Evolutionary conservation across 2,888 invertebrate species (phyloP).

Genomic region (Phengaris alcon): DNA sequence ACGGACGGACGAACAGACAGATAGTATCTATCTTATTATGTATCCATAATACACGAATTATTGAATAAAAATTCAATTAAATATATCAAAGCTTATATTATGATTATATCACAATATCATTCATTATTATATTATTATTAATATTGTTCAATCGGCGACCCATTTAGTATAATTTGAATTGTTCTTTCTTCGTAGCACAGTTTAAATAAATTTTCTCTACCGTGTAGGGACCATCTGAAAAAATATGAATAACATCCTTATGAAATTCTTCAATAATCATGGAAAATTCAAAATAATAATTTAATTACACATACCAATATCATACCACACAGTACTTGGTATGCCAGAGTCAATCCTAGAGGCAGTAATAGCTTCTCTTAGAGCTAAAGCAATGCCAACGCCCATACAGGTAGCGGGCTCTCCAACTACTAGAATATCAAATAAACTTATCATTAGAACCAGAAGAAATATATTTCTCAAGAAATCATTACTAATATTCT

Average conservation of each 20-base stretch:
- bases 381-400: slow-evolving; percentile 76
- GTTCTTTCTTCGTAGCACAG: slow-evolving; percentile 39
- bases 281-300: background rate
- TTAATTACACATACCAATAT: slow-evolving; percentile 72
- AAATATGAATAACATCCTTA: background rate
- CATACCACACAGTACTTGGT: slow-evolving; percentile 76
- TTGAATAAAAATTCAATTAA: no score
- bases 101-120: no score
- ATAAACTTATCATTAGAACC: background rate
- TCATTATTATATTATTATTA: no score
- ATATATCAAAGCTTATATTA: no score
- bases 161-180: slow-evolving; percentile 43
- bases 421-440: slow-evolving; percentile 62
- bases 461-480: background rate
- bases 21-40: no score
- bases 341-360: slow-evolving; percentile 81
- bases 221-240: slow-evolving; percentile 73
- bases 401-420: slow-evolving; percentile 75
- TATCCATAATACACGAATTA: no score
- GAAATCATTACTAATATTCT: background rate
- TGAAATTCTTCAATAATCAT: background rate
- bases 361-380: slow-evolving; percentile 81
- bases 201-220: slow-evolving; percentile 55
- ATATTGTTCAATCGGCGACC: no score
- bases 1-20: no score